Conservation (phyloP, 2,113 vertebrate species). For the Ictidomys tridecemlineatus region DNA sequence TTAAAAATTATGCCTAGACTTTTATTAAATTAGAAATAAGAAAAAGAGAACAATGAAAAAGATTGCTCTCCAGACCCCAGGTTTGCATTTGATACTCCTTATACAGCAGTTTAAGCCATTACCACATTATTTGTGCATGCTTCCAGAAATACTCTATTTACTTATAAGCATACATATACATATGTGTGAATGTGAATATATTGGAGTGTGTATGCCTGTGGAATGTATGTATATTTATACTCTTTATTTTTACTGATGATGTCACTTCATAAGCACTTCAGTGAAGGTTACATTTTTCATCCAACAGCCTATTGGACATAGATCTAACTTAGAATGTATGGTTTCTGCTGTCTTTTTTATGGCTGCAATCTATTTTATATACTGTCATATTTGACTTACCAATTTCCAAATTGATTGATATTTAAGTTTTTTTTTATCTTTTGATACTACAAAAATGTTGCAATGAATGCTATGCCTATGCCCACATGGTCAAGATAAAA, state of each 20-base stretch:
- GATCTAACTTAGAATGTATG: background rate
- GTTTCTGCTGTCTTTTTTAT: background rate
- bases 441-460: background rate
- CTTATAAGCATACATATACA: background rate
- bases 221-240: background rate
- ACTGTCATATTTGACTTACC: background rate
- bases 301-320: background rate
- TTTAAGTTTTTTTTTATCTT: slow-evolving; percentile 27
- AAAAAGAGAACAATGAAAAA: background rate
- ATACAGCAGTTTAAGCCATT: background rate
- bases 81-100: background rate
- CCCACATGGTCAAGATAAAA: background rate
- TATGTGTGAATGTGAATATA: background rate
- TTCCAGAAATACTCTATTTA: background rate
- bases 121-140: background rate
- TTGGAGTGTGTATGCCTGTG: background rate
- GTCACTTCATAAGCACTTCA: background rate
- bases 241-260: slow-evolving; percentile 1
- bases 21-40: slow-evolving; percentile 54
- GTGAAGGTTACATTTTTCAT: background rate
- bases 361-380: background rate
- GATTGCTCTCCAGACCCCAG: background rate
- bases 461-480: background rate
- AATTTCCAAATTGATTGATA: background rate
- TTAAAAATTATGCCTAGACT: background rate